Evolutionary conservation across 2,113 vertebrate species (phyloP).

Genomic region (Datnioides undecimradiatus): DNA sequence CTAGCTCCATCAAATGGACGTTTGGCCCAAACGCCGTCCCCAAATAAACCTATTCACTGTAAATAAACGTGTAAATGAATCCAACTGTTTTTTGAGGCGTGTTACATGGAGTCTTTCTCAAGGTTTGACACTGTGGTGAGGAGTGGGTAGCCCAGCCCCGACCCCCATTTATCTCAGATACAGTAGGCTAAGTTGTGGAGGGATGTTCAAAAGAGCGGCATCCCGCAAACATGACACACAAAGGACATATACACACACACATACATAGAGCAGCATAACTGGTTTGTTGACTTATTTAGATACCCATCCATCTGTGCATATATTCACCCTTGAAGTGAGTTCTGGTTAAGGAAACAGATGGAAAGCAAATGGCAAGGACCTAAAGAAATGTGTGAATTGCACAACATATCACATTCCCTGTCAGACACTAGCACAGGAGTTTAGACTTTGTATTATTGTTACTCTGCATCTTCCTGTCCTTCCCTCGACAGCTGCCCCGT

Average conservation of each 20-base stretch:
- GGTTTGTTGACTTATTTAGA: background rate
- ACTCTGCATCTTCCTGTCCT: background rate
- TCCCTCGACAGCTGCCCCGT: background rate
- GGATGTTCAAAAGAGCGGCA: slow-evolving; percentile 27
- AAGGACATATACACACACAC: background rate
- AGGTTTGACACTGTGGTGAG: slow-evolving; percentile 46
- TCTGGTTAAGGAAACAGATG: background rate
- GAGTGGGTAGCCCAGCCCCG: slow-evolving; percentile 52
- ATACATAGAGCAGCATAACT: slow-evolving; percentile 3
- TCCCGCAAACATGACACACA: slow-evolving; percentile 14
- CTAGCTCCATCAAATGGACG: background rate
- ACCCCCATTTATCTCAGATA: slow-evolving; percentile 58
- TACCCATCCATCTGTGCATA: background rate
- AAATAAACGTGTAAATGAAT: slow-evolving; percentile 14
- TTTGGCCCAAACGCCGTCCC: slow-evolving; percentile 38
- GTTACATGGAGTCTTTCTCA: slow-evolving; percentile 37
- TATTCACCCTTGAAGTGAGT: background rate
- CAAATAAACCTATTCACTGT: slow-evolving; percentile 40
- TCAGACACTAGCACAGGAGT: background rate
- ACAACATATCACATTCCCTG: background rate
- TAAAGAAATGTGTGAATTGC: background rate
- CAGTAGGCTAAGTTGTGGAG: slow-evolving; percentile 19
- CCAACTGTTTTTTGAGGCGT: slow-evolving; percentile 6
- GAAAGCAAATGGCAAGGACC: background rate
- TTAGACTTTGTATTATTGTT: too few species aligned